Evolutionary conservation across 2,888 invertebrate species (phyloP), one percentile per base, ranked within the genome.

Genomic region (Mystacides longicornis): DNA sequence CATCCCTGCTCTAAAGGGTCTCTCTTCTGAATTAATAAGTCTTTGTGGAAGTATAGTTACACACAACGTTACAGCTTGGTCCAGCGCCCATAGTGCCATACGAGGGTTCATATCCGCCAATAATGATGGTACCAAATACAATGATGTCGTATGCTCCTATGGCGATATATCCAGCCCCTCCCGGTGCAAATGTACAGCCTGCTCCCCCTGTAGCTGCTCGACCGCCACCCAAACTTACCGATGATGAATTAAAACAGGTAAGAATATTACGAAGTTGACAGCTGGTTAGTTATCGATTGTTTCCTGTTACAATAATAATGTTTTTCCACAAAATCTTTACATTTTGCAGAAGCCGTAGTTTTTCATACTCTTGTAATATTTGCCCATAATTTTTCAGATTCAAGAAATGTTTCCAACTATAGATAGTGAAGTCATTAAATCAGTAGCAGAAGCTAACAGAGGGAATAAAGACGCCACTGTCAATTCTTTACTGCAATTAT

Each of bases 371-470:
- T n/a, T n/a, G 1, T n/a, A 9, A 3, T 7, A 37, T n/a, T 37
- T 37, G 14, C 4, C 37, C 5, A 19, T 46, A 53, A 23, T 49
- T 23, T 45, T 55, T 62, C 73, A 91, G 89, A 86, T 97, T 63
- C 86, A 88, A 67, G 96, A 96, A 74, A 96, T 97, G 94, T 97
- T 98, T 75, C 96, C 97, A 1, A 88, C 88, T 67, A 85, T 96
- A 67, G 96, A 97, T 67, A 87, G 86, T 63, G 94, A 95, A 66
- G 93, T 96, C 3, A 87, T 97, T 55, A 89, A 86, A 68, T 90
- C 93, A 0, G 90, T 97, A 20, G 82, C 89, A 66, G 93, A 94
- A 69, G 90, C 88, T 3, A 93, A 94, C 68, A 75, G 84, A 46
- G 93, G 93, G 1, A 89, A 93, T 71, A 94, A 94, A 67, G 93